phyloP scores from a whole-genome alignment of 2,888 invertebrate species.

The Eueremaeus valkanovi region DNA sequence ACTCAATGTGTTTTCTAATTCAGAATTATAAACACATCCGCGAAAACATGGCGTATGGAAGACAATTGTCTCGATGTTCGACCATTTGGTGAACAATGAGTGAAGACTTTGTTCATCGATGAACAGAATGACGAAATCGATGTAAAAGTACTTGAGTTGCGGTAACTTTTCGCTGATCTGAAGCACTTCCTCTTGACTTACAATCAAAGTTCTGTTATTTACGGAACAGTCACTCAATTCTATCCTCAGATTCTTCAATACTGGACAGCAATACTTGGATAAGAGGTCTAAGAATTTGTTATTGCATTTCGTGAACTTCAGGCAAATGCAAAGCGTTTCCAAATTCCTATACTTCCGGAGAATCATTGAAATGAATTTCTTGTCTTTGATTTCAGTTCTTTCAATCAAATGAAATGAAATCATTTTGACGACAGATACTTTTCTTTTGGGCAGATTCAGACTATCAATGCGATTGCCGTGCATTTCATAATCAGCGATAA shows the following conservation, averaged over 20 bases:
- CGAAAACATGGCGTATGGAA: slow-evolving; percentile 11
- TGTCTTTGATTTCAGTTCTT: slow-evolving; percentile 7
- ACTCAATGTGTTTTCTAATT: not conserved
- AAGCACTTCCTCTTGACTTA: not conserved
- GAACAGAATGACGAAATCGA: not conserved
- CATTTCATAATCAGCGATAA: not conserved
- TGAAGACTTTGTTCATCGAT: not conserved
- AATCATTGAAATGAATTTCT: not conserved
- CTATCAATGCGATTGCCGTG: not conserved
- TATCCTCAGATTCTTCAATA: not conserved
- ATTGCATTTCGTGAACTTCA: slow-evolving; percentile 8
- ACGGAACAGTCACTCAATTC: slow-evolving; percentile 5
- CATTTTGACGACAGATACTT: not conserved
- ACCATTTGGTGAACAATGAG: not conserved
- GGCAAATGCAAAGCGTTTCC: not conserved
- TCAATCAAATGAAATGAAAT: not conserved
- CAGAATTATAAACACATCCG: not conserved
- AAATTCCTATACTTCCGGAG: not conserved
- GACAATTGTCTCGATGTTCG: not conserved
- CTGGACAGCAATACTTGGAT: not conserved
- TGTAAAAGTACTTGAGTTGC: not conserved
- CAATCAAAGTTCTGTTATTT: not conserved
- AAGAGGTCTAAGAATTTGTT: not conserved
- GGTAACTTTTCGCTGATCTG: not conserved
- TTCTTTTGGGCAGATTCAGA: not conserved